phyloP scores from a whole-genome alignment of 2,113 vertebrate genomes.

The Cervus canadensis region DNA sequence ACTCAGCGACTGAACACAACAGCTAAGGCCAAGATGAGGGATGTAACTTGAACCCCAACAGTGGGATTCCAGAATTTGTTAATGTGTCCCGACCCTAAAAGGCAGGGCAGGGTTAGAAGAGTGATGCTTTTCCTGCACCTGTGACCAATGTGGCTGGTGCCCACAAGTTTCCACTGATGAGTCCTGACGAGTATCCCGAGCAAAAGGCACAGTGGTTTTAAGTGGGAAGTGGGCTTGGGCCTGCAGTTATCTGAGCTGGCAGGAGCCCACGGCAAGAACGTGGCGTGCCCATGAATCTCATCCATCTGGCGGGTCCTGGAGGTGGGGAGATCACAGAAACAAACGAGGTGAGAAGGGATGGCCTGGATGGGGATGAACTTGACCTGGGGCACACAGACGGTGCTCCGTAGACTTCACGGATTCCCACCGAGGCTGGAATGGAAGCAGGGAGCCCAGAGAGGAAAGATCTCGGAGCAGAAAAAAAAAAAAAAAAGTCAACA shows the following conservation, averaged over 20 bases:
- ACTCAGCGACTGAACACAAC: background rate
- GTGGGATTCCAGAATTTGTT: background rate
- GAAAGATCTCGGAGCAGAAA: background rate
- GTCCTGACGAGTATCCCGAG: background rate
- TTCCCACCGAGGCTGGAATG: rapidly evolving
- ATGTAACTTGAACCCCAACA: background rate
- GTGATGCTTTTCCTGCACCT: background rate
- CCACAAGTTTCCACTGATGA: background rate
- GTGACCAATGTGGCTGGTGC: background rate
- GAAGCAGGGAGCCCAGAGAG: background rate
- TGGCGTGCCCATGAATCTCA: too few species aligned
- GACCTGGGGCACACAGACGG: too few species aligned
- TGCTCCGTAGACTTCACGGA: rapidly evolving
- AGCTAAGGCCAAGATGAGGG: background rate
- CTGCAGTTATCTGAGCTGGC: background rate
- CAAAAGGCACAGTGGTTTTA: rapidly evolving
- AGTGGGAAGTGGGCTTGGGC: rapidly evolving
- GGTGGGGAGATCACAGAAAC: background rate
- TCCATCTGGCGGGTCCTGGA: background rate
- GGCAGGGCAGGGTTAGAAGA: background rate
- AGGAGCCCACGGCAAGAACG: rapidly evolving
- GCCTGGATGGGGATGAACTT: background rate
- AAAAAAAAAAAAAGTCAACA: too few species aligned
- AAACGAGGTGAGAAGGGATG: background rate
- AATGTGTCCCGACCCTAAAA: background rate